phyloP scores from a whole-genome alignment of 1,140 invertebrate genomes.

The Melanaphis sacchari region DNA sequence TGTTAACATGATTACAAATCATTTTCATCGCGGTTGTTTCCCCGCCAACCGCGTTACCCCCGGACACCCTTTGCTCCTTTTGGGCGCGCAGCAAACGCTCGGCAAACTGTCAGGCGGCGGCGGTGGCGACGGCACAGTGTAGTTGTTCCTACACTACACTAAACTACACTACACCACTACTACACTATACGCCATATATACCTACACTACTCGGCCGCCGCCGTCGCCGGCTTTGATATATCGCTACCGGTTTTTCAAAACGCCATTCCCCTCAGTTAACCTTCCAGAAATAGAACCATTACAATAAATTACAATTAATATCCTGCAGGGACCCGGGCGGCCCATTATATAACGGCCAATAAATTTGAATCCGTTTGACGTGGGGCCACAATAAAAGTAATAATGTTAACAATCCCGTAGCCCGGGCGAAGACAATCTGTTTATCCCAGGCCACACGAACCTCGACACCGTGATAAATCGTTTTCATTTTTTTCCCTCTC shows the following conservation, averaged over 20 bases:
- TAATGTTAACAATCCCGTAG: constrained; percentile 57
- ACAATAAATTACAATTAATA: constrained; percentile 58
- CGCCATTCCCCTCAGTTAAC: constrained; percentile 57
- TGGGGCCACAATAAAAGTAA: constrained; percentile 58
- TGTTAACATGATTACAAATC: constrained; percentile 56
- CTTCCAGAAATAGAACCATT: constrained; percentile 58
- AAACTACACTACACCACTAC: background rate
- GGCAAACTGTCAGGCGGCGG: background rate
- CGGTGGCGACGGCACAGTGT: background rate
- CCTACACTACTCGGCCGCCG: constrained; percentile 21
- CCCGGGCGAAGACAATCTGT: constrained; percentile 57
- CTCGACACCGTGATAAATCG: constrained; percentile 57
- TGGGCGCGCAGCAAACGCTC: background rate
- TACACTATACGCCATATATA: constrained; percentile 24
- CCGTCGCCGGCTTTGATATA: constrained; percentile 55
- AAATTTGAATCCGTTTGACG: constrained; percentile 58
- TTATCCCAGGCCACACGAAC: constrained; percentile 57
- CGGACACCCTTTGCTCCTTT: background rate
- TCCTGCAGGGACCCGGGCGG: constrained; percentile 57
- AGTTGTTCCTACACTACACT: constrained; percentile 7
- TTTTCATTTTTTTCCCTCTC: constrained; percentile 53
- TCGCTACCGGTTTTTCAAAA: constrained; percentile 58
- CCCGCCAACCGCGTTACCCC: background rate
- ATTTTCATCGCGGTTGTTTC: constrained; percentile 41
- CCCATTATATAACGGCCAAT: constrained; percentile 58